A percentile compares a stretch with the other conserved stretches of the same genome.
phyloP scores from a whole-genome alignment of 2,888 invertebrate genomes.

The Hirtodrosophila duncani region DNA sequence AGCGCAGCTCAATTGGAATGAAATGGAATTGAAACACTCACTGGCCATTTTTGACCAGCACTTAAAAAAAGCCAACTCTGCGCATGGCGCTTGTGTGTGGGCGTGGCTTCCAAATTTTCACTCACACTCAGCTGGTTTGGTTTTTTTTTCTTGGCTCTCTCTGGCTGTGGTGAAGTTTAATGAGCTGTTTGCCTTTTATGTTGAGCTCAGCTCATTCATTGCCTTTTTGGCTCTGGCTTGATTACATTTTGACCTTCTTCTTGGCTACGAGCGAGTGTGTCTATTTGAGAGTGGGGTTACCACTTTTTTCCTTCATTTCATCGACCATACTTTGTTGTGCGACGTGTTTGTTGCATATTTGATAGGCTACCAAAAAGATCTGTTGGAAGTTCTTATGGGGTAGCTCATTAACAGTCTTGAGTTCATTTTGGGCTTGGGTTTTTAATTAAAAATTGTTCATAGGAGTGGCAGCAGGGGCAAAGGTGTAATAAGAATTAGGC shows the following conservation, averaged over 20 bases:
- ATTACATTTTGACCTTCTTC: constrained; percentile 64
- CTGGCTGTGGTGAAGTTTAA: constrained; percentile 51
- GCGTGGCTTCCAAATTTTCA: constrained; percentile 39
- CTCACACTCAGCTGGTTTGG: constrained; percentile 16
- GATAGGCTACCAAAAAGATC: constrained; percentile 58
- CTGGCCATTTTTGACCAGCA: constrained; percentile 48
- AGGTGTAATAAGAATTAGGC: too few species aligned
- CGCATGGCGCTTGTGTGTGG: constrained; percentile 47
- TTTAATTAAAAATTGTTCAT: constrained; percentile 49
- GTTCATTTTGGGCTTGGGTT: constrained; percentile 28
- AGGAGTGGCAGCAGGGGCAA: background rate
- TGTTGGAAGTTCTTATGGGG: constrained; percentile 16
- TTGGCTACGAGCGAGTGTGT: constrained; percentile 2
- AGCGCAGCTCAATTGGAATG: constrained; percentile 46
- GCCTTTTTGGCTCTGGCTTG: constrained; percentile 39
- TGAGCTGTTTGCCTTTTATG: constrained; percentile 38
- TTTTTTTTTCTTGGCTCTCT: constrained; percentile 4
- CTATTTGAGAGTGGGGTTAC: constrained; percentile 1
- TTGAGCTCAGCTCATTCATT: constrained; percentile 18
- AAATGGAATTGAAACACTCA: constrained; percentile 49
- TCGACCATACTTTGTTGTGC: constrained; percentile 28
- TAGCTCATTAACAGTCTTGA: constrained; percentile 63
- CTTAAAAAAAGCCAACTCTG: too few species aligned
- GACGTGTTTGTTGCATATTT: constrained; percentile 66
- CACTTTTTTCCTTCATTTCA: constrained; percentile 28